Conservation (phyloP, 2,113 vertebrate genomes). For the Hemicordylus capensis region DNA sequence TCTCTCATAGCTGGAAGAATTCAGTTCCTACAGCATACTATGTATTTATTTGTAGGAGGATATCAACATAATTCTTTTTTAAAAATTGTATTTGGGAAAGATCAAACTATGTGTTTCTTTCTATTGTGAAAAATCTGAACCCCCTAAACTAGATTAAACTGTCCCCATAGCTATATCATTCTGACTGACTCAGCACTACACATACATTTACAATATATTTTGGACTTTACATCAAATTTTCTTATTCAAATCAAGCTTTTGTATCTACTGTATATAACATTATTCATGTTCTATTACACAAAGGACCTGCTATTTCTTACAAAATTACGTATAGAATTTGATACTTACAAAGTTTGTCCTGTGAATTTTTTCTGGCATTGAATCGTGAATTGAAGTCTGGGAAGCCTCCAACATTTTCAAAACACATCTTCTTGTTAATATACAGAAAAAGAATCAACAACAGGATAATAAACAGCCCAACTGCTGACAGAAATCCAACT, state of each 20-base stretch:
- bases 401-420: constrained; percentile 89
- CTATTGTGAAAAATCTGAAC: not conserved
- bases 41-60: not conserved
- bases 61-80: not conserved
- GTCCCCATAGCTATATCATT: not conserved
- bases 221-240: not conserved
- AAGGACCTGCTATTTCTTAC: not conserved
- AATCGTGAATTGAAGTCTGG: constrained; percentile 89
- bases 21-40: not conserved
- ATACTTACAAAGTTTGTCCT: constrained; percentile 85
- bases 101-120: not conserved
- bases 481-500: constrained; percentile 93
- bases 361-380: constrained; percentile 81
- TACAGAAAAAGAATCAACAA: constrained; percentile 95
- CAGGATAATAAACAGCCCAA: constrained; percentile 92
- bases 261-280: not conserved
- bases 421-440: constrained; percentile 96
- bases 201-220: not conserved
- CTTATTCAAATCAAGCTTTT: not conserved
- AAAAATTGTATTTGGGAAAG: not conserved
- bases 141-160: not conserved
- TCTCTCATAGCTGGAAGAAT: not conserved
- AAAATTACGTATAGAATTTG: constrained; percentile 17
- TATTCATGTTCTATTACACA: not conserved
- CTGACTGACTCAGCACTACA: not conserved